Base-by-base conservation (phyloP, 2,888 invertebrate species). In the Ethmia dodecea region DNA sequence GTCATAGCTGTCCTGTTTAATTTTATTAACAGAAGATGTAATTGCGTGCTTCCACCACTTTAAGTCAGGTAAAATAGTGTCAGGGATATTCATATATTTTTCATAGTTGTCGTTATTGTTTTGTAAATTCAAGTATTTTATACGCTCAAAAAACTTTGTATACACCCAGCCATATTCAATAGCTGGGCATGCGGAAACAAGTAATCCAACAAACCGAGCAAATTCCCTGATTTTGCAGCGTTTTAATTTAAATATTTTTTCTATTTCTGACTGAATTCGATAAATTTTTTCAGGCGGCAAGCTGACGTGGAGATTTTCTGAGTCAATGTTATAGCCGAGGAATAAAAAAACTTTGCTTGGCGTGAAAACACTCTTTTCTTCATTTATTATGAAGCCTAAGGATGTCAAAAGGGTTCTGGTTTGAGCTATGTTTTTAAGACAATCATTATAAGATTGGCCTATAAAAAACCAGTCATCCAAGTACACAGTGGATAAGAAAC, bases 401-500 rank as follows among this genome's bases (percentile, higher is more conserved):
- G 27, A 1, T 6, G 12, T 13, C 5, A 27, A 13, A 6, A 27
- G 13, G 5, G 4, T 27, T 5, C 5, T 27, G 13, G 27, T 27
- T 5, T 13, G n/a, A n/a, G n/a, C n/a, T n/a, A n/a, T n/a, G n/a
- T 28, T 28, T 4, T 28, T 3, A 3, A 28, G 14, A 14, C 28
- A 28, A 2, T 13, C 13, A 6, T 14, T n/a, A n/a, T n/a, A n/a
- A n/a, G n/a, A n/a, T n/a, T n/a, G n/a, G n/a, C n/a, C n/a, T n/a
- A n/a, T n/a, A n/a, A n/a, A n/a, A n/a, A n/a, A n/a, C n/a, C n/a
- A n/a, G n/a, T n/a, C 43, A 24, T 52, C 41, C 3, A 52, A 15
- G 24, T 47, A 47, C 2, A 49, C 14, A 5, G 27, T 27, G 1
- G 27, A 27, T 13, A 27, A 6, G 4, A 13, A 9, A 5, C 27